Evolutionary conservation across 1,140 invertebrate species (phyloP).

Genomic region (Pomacea maculata): DNA sequence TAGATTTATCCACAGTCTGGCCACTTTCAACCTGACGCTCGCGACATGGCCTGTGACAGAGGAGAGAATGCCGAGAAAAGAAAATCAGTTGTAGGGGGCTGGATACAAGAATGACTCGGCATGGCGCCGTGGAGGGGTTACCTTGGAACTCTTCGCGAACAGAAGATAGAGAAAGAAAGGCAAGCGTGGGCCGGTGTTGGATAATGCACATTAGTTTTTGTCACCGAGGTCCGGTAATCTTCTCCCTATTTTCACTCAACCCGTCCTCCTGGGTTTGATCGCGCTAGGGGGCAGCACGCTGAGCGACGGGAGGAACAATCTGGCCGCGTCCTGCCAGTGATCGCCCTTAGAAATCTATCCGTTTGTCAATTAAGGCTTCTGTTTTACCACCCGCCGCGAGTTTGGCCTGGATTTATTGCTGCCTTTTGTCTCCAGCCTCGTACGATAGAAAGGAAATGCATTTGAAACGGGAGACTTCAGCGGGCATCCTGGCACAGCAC

Average conservation of each 20-base stretch:
- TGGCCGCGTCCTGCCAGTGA: constrained; percentile 7
- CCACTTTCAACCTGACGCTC: too few relatives aligned
- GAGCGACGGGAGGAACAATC: constrained; percentile 20
- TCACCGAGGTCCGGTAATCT: constrained; percentile 8
- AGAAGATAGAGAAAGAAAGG: constrained; percentile 3
- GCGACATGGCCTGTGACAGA: neutral
- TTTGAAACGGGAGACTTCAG: constrained; percentile 19
- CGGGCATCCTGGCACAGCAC: neutral
- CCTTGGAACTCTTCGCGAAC: neutral
- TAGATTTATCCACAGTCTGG: too few relatives aligned
- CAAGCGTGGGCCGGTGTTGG: neutral
- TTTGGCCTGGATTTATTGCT: constrained; percentile 22
- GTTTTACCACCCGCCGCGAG: constrained; percentile 26
- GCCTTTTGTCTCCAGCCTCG: constrained; percentile 22
- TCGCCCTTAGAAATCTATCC: constrained; percentile 28
- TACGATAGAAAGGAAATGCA: constrained; percentile 19
- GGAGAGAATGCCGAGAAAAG: neutral
- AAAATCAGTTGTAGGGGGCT: neutral
- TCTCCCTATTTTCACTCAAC: constrained; percentile 5
- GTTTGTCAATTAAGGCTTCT: constrained; percentile 30
- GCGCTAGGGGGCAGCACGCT: constrained; percentile 9
- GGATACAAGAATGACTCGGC: constrained; percentile 11
- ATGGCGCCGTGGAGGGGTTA: neutral
- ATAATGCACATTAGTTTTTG: constrained; percentile 25
- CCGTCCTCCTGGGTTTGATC: constrained; percentile 16